phyloP scores from a whole-genome alignment of 2,888 invertebrate species.

The Morpho helenor region DNA sequence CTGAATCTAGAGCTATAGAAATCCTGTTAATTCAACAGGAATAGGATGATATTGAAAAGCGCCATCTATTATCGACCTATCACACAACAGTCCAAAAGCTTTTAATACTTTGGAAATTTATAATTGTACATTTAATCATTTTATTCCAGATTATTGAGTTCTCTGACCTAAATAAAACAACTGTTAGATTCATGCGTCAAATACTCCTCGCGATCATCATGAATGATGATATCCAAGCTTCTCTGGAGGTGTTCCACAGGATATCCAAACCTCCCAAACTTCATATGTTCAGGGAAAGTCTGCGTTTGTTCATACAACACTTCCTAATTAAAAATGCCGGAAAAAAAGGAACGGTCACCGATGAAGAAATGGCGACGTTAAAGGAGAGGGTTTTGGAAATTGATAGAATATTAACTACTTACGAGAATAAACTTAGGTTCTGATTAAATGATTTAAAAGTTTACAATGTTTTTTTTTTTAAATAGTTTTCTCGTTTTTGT shows the following conservation, averaged over 20 bases:
- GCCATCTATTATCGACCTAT: no score
- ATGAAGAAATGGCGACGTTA: slow-evolving; percentile 51
- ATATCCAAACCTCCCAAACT: slow-evolving; percentile 86
- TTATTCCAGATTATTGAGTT: slow-evolving; percentile 88
- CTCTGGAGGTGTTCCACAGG: slow-evolving; percentile 83
- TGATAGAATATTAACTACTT: slow-evolving; percentile 81
- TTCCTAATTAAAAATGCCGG: slow-evolving; percentile 86
- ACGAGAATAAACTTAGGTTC: slow-evolving; percentile 64
- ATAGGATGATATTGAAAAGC: no score
- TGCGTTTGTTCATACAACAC: slow-evolving; percentile 91
- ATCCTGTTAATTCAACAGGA: no score
- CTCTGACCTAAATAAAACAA: slow-evolving; percentile 88
- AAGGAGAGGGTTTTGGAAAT: slow-evolving; percentile 81
- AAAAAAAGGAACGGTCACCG: slow-evolving; percentile 52
- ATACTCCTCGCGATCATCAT: slow-evolving; percentile 87
- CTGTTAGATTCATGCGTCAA: slow-evolving; percentile 88
- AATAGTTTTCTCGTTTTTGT: no score
- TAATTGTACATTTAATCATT: background rate
- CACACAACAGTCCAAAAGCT: no score
- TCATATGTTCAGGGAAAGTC: slow-evolving; percentile 88
- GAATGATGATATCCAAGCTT: slow-evolving; percentile 80
- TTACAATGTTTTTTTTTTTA: no score
- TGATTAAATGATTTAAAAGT: slow-evolving; percentile 32
- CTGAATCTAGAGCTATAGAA: no score
- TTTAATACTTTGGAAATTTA: no score